Conservation (phyloP, 2,888 invertebrate genomes). For the Drosophila barbarae region DNA sequence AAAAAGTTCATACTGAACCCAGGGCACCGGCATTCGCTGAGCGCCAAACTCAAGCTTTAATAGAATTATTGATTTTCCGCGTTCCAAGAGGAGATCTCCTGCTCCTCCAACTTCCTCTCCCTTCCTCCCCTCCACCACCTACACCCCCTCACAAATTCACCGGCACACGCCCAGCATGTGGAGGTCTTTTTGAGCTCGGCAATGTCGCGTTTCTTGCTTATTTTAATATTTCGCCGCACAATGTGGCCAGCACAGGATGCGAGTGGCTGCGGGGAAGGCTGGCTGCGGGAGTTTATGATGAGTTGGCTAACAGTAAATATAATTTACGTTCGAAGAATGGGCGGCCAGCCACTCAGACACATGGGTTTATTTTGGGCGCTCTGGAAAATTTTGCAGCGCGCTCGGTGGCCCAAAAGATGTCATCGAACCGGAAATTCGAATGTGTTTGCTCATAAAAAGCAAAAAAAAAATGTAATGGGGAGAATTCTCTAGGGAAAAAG, state of each 20-base stretch:
- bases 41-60: constrained; percentile 58
- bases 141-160: neutral
- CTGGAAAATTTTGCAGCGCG: constrained; percentile 18
- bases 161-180: constrained; percentile 25
- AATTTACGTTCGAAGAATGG: constrained; percentile 27
- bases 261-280: neutral
- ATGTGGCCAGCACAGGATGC: neutral
- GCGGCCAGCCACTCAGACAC: constrained; percentile 30
- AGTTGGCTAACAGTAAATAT: constrained; percentile 40
- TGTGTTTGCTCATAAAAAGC: constrained; percentile 7
- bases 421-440: constrained; percentile 33
- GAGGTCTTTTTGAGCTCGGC: constrained; percentile 24
- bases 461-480: neutral
- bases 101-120: constrained; percentile 23
- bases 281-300: constrained; percentile 15
- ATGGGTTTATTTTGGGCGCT: constrained; percentile 27
- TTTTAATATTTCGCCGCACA: constrained; percentile 28
- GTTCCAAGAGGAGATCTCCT: constrained; percentile 35
- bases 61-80: constrained; percentile 68
- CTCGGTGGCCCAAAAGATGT: constrained; percentile 29
- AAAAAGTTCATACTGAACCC: constrained; percentile 24
- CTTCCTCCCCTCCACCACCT: constrained; percentile 1
- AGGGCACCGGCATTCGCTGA: constrained; percentile 13
- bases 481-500: neutral
- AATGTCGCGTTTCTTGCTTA: constrained; percentile 34